These are phyloP conservation scores for Anadara kagoshimensis DNA, from an alignment of 1,140 invertebrate genomes.

Conservation along the genomic window DNA sequence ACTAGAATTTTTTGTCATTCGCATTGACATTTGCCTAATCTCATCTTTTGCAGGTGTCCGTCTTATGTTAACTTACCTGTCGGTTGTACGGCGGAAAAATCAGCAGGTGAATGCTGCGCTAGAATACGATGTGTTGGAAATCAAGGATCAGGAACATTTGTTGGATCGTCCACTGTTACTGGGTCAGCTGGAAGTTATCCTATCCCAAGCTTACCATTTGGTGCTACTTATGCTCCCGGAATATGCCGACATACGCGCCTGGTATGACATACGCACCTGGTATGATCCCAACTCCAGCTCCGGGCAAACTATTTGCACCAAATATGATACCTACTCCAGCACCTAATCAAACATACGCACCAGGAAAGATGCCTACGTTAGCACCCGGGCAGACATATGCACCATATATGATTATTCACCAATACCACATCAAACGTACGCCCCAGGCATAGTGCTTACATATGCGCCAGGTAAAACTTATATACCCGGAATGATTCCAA, in stretches of 20 bases:
- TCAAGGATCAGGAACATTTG: slow-evolving; percentile 43
- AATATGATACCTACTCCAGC: not conserved
- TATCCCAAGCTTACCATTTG: slow-evolving; percentile 31
- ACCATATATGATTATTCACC: slow-evolving; percentile 9
- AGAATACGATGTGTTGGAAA: slow-evolving; percentile 47
- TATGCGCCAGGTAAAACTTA: slow-evolving; percentile 38
- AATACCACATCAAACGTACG: not conserved
- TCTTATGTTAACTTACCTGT: slow-evolving; percentile 56
- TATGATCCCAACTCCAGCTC: no score
- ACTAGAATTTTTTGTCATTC: no score
- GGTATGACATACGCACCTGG: not conserved
- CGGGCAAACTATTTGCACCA: no score
- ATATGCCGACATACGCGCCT: no score
- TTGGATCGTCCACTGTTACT: slow-evolving; percentile 49
- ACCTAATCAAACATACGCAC: slow-evolving; percentile 19
- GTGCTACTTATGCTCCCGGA: slow-evolving; percentile 25
- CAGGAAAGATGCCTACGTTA: slow-evolving; percentile 34
- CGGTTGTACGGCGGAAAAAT: slow-evolving; percentile 48
- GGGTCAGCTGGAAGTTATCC: slow-evolving; percentile 30
- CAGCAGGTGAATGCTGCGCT: slow-evolving; percentile 57
- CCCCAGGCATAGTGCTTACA: slow-evolving; percentile 2
- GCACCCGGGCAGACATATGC: slow-evolving; percentile 48
- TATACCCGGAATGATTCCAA: slow-evolving; percentile 7
- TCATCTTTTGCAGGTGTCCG: slow-evolving; percentile 52
- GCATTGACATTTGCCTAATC: no score